phyloP scores from a whole-genome alignment of 2,797 vertebrate species.

The Neosilurus mollespiculum region DNA sequence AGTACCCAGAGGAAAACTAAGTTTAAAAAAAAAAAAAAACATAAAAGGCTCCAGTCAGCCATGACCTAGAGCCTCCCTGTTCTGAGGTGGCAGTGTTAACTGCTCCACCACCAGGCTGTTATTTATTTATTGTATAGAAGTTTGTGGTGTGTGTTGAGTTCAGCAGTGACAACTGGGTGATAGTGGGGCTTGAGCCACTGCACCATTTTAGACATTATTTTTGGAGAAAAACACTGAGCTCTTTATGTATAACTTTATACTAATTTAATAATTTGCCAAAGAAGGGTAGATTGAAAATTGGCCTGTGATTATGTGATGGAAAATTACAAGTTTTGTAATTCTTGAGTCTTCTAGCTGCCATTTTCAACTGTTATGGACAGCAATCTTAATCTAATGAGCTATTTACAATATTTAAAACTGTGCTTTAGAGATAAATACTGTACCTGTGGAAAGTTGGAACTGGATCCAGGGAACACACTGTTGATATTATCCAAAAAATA shows the following conservation, averaged over 20 bases:
- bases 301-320: neutral
- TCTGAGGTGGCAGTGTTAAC: no score
- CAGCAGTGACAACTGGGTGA: no score
- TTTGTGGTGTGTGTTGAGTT: neutral
- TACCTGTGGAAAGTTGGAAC: neutral
- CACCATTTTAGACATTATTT: neutral
- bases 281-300: neutral
- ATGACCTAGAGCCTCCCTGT: no score
- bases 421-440: neutral
- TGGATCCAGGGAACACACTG: neutral
- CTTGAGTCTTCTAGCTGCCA: neutral
- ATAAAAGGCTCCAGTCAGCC: no score
- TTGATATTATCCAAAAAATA: no score
- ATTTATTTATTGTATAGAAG: neutral
- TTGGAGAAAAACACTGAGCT: neutral
- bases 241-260: neutral
- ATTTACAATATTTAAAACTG: neutral
- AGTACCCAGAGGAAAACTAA: no score
- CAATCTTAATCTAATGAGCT: neutral
- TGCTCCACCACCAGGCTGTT: no score
- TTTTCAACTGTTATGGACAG: neutral
- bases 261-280: neutral
- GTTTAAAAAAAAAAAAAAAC: no score
- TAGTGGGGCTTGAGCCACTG: no score
- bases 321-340: neutral